Evolutionary conservation across 23 tunicate genomes (phyloP).

Genomic region (Styela plicata): DNA sequence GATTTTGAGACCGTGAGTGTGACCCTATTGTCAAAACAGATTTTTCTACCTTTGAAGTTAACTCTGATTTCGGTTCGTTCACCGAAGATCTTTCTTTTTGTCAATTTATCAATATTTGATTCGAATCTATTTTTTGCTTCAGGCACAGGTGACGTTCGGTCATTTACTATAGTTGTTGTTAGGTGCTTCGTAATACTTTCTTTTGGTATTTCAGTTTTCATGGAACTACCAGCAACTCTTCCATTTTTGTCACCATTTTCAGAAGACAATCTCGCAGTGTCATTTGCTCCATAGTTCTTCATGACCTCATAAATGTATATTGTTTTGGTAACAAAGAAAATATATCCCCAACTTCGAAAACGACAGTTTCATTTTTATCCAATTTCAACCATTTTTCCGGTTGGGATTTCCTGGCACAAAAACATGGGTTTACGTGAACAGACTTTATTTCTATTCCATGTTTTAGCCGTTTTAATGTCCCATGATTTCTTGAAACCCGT

Average conservation of each 20-base stretch:
- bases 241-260: background rate
- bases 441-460: constrained; percentile 45
- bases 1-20: background rate
- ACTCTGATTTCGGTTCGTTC: background rate
- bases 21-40: background rate
- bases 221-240: background rate
- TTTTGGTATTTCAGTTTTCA: background rate
- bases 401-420: constrained; percentile 8
- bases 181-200: background rate
- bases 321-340: constrained; percentile 5
- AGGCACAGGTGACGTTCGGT: background rate
- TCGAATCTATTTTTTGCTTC: background rate
- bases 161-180: background rate
- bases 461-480: background rate
- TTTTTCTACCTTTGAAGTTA: background rate
- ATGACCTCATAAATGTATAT: constrained; percentile 1
- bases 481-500: constrained; percentile 79
- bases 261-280: background rate
- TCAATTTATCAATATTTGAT: background rate
- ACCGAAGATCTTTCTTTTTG: background rate
- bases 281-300: background rate
- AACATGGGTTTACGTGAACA: constrained; percentile 78
- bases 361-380: constrained; percentile 18
- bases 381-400: constrained; percentile 24
- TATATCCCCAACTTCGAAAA: background rate